Evolutionary conservation across 2,113 vertebrate species (phyloP).

Genomic region (Etia nguti): DNA sequence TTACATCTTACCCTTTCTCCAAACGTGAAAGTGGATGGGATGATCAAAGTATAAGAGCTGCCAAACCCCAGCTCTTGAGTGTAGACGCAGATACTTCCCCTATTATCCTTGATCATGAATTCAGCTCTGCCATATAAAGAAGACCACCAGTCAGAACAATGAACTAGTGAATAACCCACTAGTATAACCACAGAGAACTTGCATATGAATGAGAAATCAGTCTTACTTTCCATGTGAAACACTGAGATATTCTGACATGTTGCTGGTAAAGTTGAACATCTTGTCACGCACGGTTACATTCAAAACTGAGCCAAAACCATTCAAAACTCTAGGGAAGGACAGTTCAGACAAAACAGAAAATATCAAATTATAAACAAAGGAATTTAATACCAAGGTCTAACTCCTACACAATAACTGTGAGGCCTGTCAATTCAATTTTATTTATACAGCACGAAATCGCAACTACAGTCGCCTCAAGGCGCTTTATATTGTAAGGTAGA

Average conservation of each 20-base stretch:
- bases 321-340: slow-evolving; percentile 52
- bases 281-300: background rate
- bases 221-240: slow-evolving; percentile 60
- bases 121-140: slow-evolving; percentile 20
- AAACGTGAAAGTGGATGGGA: slow-evolving; percentile 49
- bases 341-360: background rate
- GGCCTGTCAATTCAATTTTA: no score
- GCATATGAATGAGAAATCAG: background rate
- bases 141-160: background rate
- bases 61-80: slow-evolving; percentile 72
- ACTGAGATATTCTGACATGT: slow-evolving; percentile 23
- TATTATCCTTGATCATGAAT: background rate
- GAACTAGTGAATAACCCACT: background rate
- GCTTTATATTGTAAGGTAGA: no score
- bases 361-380: background rate
- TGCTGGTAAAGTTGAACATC: background rate
- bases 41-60: slow-evolving; percentile 78
- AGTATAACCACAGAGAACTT: no score
- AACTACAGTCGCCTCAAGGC: no score
- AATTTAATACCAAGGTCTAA: background rate
- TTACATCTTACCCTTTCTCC: slow-evolving; percentile 19
- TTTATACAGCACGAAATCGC: no score
- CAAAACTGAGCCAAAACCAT: background rate
- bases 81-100: background rate
- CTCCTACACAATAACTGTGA: background rate